These are phyloP conservation scores for Oxycera nigricornis DNA, from an alignment of 2,888 invertebrate genomes.

Conservation along the genomic window DNA sequence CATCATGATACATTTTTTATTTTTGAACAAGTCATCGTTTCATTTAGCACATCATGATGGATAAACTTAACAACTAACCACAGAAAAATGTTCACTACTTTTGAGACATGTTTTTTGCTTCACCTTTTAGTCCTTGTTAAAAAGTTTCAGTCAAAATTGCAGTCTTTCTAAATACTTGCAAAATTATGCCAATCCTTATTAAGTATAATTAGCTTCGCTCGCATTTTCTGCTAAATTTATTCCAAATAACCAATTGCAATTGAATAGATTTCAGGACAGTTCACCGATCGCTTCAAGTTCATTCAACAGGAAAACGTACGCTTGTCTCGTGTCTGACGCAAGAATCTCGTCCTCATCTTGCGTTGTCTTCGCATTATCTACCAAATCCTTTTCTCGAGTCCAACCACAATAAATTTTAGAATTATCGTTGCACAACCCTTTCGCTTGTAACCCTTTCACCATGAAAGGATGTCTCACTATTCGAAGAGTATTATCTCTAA, in stretches of 20 bases:
- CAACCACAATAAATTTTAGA: neutral
- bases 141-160: no score
- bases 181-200: no score
- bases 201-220: no score
- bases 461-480: neutral
- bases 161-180: no score
- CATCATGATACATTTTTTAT: no score
- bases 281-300: neutral
- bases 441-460: slow-evolving; percentile 15
- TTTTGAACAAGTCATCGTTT: no score
- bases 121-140: no score
- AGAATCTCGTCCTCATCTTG: slow-evolving; percentile 13
- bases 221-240: slow-evolving; percentile 3
- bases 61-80: no score
- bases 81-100: no score
- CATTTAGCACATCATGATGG: no score
- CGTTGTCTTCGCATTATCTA: neutral
- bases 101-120: no score
- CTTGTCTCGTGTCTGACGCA: slow-evolving; percentile 31
- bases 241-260: neutral
- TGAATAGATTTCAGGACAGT: no score
- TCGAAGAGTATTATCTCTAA: slow-evolving; percentile 29
- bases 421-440: slow-evolving; percentile 22
- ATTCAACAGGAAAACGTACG: slow-evolving; percentile 25
- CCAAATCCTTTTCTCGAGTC: neutral